Evolutionary conservation across 2,797 vertebrate genomes (phyloP).

Genomic region (Brotula barbata): DNA sequence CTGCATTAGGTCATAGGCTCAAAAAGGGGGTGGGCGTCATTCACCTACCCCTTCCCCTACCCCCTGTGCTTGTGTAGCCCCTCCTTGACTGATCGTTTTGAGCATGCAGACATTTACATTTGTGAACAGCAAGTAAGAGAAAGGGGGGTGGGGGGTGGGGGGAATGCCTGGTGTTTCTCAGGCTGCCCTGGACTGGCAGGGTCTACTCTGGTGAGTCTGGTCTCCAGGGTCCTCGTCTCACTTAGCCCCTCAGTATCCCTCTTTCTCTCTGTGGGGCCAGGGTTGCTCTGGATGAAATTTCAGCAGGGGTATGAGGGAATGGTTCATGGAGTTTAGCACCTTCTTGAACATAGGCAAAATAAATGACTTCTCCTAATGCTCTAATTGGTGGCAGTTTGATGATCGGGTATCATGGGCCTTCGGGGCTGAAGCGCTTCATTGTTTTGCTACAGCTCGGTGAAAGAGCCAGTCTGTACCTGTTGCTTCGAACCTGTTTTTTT

Average conservation of each 20-base stretch:
- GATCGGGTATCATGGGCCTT: constrained; percentile 77
- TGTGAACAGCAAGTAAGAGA: constrained; percentile 35
- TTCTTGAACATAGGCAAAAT: constrained; percentile 77
- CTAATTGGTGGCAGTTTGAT: constrained; percentile 80
- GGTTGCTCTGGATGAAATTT: constrained; percentile 79
- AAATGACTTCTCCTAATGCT: constrained; percentile 80
- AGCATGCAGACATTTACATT: constrained; percentile 50
- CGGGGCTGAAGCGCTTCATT: constrained; percentile 69
- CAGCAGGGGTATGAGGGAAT: constrained; percentile 77
- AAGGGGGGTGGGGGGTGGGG: constrained; percentile 28
- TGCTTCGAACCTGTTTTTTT: constrained; percentile 30
- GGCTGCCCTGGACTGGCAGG: constrained; percentile 70
- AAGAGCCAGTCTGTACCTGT: constrained; percentile 72
- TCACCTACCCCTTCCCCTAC: constrained; percentile 24
- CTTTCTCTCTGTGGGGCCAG: constrained; percentile 74
- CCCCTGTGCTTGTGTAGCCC: constrained; percentile 20
- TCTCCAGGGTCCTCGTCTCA: constrained; percentile 68
- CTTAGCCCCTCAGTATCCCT: constrained; percentile 65
- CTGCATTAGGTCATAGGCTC: constrained; percentile 64
- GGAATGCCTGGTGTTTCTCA: constrained; percentile 70
- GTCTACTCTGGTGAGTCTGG: constrained; percentile 56
- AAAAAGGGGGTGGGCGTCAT: constrained; percentile 40
- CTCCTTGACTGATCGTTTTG: constrained; percentile 39
- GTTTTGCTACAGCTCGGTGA: constrained; percentile 67
- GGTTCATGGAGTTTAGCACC: constrained; percentile 80